Percentiles rank a stretch among this genome's conserved stretches.
Conservation (phyloP, 92 coral and sea anemone species). For the Bergia sp. region DNA sequence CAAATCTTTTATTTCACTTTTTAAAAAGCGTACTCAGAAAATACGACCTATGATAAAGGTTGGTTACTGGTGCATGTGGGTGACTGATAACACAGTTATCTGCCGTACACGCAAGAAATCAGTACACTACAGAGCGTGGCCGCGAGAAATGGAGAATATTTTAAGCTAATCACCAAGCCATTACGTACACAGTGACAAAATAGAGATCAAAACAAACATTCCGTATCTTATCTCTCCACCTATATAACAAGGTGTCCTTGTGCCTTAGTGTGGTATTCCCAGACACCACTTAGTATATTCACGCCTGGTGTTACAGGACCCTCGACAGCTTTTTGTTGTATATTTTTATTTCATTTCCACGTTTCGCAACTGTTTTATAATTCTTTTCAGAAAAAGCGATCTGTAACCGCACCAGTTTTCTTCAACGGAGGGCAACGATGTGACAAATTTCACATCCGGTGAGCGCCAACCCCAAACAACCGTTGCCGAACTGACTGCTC, state of each 20-base stretch:
- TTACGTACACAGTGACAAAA: neutral
- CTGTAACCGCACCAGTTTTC: neutral
- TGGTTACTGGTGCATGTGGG: neutral
- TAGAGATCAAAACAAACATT: neutral
- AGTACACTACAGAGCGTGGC: neutral
- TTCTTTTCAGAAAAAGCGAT: neutral
- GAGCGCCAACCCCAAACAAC: neutral
- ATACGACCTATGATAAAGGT: neutral
- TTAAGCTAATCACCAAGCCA: neutral
- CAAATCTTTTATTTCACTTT: no score
- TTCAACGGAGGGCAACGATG: slow-evolving; percentile 14
- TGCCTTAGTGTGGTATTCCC: neutral
- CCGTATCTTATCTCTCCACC: slow-evolving; percentile 10
- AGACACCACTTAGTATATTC: neutral
- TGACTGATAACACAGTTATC: neutral
- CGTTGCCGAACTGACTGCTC: slow-evolving; percentile 25
- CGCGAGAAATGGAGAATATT: neutral
- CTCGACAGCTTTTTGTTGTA: no score
- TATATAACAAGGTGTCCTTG: neutral
- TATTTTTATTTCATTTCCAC: neutral
- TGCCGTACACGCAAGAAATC: no score
- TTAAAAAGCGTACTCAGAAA: slow-evolving; percentile 10
- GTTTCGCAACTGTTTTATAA: neutral
- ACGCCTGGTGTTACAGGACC: neutral
- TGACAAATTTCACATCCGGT: slow-evolving; percentile 40